Evolutionary conservation across 2,888 invertebrate genomes (phyloP).

Genomic region (Noctuana brunneofusca): DNA sequence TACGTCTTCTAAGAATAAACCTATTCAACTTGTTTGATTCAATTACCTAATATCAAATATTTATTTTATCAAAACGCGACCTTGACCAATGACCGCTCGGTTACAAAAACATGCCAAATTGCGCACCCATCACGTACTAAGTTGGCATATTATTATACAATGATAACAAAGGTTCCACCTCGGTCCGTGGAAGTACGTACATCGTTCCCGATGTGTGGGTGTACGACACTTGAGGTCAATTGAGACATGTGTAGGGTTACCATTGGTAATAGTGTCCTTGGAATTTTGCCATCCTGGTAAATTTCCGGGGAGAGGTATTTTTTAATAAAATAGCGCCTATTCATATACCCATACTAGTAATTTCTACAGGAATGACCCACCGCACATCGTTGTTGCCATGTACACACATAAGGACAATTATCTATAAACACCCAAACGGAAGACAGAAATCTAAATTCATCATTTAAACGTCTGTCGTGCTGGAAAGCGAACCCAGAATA

Average conservation of each 20-base stretch:
- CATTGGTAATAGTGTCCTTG: background rate
- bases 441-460: too few species aligned
- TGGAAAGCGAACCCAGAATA: too few species aligned
- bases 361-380: too few species aligned
- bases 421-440: too few species aligned
- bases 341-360: too few species aligned
- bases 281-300: background rate
- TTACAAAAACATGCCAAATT: constrained; percentile 15
- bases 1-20: too few species aligned
- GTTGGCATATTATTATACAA: constrained; percentile 18
- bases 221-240: constrained; percentile 34
- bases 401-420: too few species aligned
- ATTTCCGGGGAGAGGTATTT: background rate
- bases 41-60: background rate
- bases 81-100: constrained; percentile 12
- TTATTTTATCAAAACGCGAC: background rate
- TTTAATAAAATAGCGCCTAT: background rate
- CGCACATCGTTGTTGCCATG: too few species aligned
- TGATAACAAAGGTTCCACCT: constrained; percentile 26
- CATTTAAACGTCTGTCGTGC: too few species aligned
- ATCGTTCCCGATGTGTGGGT: constrained; percentile 30
- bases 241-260: constrained; percentile 25
- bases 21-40: too few species aligned
- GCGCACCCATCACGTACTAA: constrained; percentile 23
- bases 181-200: constrained; percentile 23